Evolutionary conservation across 2,888 invertebrate species (phyloP).

Genomic region (Eupithecia subfuscata): DNA sequence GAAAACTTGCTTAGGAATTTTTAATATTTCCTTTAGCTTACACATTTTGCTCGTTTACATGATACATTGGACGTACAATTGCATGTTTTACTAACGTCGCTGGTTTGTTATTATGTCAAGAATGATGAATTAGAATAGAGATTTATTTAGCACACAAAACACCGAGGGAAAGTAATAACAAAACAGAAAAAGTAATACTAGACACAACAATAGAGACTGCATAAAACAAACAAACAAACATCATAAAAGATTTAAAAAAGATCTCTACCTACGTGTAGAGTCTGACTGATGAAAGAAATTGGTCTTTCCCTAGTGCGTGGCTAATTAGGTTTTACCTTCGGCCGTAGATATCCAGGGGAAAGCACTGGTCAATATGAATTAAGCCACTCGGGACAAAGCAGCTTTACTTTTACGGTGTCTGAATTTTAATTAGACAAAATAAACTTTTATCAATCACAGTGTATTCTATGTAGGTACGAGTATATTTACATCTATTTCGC

Average conservation of each 20-base stretch:
- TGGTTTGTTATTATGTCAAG: background rate
- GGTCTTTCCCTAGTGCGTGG: no score
- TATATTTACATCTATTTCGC: background rate
- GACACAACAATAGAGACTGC: no score
- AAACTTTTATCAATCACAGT: background rate
- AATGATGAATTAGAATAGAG: background rate
- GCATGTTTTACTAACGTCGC: slow-evolving; percentile 53
- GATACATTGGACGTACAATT: slow-evolving; percentile 70
- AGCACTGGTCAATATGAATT: background rate
- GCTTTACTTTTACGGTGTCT: background rate
- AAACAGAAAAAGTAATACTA: no score
- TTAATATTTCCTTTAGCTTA: slow-evolving; percentile 57
- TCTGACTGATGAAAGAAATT: no score
- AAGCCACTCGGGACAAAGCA: background rate
- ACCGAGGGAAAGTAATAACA: no score
- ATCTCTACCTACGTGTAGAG: no score
- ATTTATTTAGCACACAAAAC: no score
- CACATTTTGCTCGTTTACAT: slow-evolving; percentile 61
- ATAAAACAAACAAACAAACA: no score
- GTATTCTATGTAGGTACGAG: background rate
- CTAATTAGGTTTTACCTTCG: background rate
- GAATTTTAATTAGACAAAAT: background rate
- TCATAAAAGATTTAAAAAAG: no score
- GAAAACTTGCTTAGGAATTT: slow-evolving; percentile 50
- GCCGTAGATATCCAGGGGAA: background rate